phyloP scores from a whole-genome alignment of 2,888 invertebrate genomes.

The Lycocerus yunnanus region DNA sequence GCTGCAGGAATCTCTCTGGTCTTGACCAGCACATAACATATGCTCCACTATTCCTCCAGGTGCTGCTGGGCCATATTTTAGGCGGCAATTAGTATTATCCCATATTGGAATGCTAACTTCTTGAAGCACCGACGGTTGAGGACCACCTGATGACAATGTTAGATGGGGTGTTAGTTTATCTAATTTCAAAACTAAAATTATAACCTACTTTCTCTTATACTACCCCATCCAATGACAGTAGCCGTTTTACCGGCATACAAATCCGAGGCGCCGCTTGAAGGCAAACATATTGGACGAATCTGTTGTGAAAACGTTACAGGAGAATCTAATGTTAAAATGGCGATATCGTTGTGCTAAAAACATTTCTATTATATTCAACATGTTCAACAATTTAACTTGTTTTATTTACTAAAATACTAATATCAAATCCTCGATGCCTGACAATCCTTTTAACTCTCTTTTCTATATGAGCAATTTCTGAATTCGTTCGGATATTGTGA shows the following conservation, averaged over 20 bases:
- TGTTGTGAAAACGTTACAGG: slow-evolving; percentile 73
- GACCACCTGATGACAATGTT: slow-evolving; percentile 66
- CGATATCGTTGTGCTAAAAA: slow-evolving; percentile 79
- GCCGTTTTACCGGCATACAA: slow-evolving; percentile 72
- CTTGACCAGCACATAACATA: slow-evolving; percentile 86
- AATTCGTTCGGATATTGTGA: slow-evolving; percentile 76
- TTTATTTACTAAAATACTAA: slow-evolving; percentile 71
- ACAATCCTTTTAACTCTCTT: slow-evolving; percentile 81
- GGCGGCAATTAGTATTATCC: slow-evolving; percentile 76
- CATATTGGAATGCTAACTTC: slow-evolving; percentile 85
- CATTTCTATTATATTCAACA: not conserved
- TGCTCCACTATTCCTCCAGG: slow-evolving; percentile 88
- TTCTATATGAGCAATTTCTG: slow-evolving; percentile 77
- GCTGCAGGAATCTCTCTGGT: slow-evolving; percentile 85
- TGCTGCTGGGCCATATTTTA: slow-evolving; percentile 83
- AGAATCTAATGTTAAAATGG: slow-evolving; percentile 77
- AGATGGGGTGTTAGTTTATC: not conserved
- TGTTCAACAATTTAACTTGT: no score
- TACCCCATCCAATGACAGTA: slow-evolving; percentile 90
- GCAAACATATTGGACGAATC: slow-evolving; percentile 80
- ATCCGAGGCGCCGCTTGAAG: slow-evolving; percentile 53
- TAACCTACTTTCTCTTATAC: slow-evolving; percentile 73
- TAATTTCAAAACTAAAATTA: not conserved
- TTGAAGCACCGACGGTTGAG: slow-evolving; percentile 79
- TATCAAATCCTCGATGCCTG: slow-evolving; percentile 83